A percentile compares a stretch with the other conserved stretches of the same genome.
Conservation (phyloP, 2,113 vertebrate species). For the Ursus arctos region DNA sequence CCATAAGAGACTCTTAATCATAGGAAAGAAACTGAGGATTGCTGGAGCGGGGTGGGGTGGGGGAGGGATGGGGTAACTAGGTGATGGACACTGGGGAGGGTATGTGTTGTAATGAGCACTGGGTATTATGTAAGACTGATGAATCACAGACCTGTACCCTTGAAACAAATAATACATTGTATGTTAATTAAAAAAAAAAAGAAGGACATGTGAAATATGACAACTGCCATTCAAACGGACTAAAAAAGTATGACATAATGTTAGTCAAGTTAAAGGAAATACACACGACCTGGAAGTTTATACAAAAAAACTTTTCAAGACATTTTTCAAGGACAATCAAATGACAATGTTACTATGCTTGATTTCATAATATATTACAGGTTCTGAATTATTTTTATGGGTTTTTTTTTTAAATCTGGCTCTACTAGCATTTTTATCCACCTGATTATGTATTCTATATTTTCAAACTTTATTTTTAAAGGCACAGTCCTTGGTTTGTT, state of each 20-base stretch:
- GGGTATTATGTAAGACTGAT: no score
- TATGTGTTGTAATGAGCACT: no score
- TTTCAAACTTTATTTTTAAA: constrained; percentile 24
- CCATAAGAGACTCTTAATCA: no score
- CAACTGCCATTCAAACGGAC: background rate
- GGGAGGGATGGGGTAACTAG: no score
- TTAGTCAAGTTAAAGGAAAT: background rate
- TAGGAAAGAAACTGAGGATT: no score
- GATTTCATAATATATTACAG: background rate
- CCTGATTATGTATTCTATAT: background rate
- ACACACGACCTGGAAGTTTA: background rate
- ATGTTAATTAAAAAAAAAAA: no score
- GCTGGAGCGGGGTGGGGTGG: no score
- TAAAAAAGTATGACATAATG: background rate
- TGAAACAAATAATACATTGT: no score
- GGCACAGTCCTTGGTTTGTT: background rate
- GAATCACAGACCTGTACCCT: no score
- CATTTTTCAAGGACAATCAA: background rate
- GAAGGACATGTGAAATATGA: background rate
- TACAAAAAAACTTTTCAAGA: background rate
- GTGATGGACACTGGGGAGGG: no score
- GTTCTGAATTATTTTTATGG: background rate
- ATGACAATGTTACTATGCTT: background rate
- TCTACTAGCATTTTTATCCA: background rate
- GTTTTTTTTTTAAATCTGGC: background rate